Evolutionary conservation across 92 coral and sea anemone species (phyloP), one percentile per base, ranked within the genome.

Genomic region (Palythoa grandiflora): DNA sequence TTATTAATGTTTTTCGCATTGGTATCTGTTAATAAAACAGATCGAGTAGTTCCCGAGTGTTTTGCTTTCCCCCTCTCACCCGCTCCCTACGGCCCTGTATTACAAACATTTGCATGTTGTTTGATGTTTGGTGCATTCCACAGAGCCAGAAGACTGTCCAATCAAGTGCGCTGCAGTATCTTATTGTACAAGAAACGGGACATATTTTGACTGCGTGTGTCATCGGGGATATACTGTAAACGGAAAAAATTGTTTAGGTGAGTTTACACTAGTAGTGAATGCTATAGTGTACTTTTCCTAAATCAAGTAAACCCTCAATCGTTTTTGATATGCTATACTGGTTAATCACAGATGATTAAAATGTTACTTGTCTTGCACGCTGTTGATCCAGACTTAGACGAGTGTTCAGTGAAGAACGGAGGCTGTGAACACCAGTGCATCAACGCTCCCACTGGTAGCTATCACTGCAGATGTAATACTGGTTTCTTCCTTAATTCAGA

Each of bases 401-500:
- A 94, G 38, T 94, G 98, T 52, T 55, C 91, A 6, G 98, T 94
- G 1, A 89, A 84, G 75, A 94, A 94, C 83, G 98, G 98, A 52
- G 98, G 98, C 38, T 94, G 98, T 89, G 92, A 87, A 40, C 98
- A 94, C 73, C 83, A 73, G 38, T 94, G 98, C 68, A 54, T 89
- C 16, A 94, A 94, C 76, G 86, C 88, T 76, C 98, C 98, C 37
- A 80, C 74, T 28, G 98, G 98, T 15, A 94, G 96, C 87, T 94
- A 91, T 70, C 98, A 89, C 74, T 94, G 98, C 57, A 50, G 70
- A 35, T 94, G 98, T 44, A 94, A 94, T 86, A 40, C 78, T 19
- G 98, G 98, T 6, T 94, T 94, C 87, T 47, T 79, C 53, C 98
- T 94, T 65, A 92, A 91, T 81, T 50, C 96, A n/a, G 95, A 94